Conservation (phyloP, 2,888 invertebrate genomes). For the Exephanes ischioxanthus region DNA sequence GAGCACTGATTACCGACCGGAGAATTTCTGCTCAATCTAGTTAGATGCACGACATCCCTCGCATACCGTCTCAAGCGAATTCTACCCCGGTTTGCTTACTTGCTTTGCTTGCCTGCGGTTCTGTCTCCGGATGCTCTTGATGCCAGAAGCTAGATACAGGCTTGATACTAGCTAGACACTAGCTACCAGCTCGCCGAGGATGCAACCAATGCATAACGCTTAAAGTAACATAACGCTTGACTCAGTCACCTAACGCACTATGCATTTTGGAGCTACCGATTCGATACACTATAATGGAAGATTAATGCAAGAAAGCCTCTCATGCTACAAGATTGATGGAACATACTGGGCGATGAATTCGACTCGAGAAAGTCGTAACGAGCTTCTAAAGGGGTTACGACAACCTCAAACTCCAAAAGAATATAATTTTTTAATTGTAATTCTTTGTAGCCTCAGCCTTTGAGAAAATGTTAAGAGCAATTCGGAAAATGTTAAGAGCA, state of each 20-base stretch:
- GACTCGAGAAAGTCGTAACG: neutral
- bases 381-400: neutral
- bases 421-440: neutral
- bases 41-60: constrained; percentile 47
- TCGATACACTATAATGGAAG: neutral
- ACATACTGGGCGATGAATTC: neutral
- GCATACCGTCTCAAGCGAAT: constrained; percentile 50
- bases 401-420: neutral
- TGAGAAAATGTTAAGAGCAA: neutral
- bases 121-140: constrained; percentile 38
- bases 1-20: constrained; percentile 61
- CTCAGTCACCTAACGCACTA: neutral
- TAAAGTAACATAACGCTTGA: constrained; percentile 30
- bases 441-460: neutral
- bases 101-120: constrained; percentile 34
- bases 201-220: constrained; percentile 24
- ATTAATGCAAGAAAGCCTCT: neutral
- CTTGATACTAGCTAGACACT: neutral
- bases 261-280: constrained; percentile 12
- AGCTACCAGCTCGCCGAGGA: neutral
- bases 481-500: neutral
- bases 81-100: constrained; percentile 14
- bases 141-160: constrained; percentile 47
- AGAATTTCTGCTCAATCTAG: constrained; percentile 61
- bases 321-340: neutral